Base-by-base conservation (phyloP, 2,888 invertebrate species). In the Drosophila borborema region DNA sequence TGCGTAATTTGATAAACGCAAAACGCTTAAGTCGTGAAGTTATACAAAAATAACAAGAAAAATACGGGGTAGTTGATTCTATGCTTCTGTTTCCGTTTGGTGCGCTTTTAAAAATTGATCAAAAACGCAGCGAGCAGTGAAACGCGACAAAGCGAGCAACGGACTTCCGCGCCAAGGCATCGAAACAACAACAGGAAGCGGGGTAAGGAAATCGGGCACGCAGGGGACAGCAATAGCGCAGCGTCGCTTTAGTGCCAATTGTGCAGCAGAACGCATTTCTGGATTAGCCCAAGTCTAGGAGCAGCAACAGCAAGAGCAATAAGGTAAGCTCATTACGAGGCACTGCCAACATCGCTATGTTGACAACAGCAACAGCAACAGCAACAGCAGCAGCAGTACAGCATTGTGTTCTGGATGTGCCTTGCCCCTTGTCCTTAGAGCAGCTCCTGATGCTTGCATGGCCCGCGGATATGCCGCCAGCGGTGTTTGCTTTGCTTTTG, bases 251-350 rank as follows among this genome's bases (percentile, higher is more conserved):
- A 61, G 66, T 78, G 89, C 70, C 84, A 85, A 78, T 78, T 85
- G 89, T 85, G 89, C 89, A 86, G 73, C 75, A 80, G 54, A 79
- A 74, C 76, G 69, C 56, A 67, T 66, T 64, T 74, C 74, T 74
- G 76, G 82, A 86, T 76, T 81, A 69, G 65, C 64, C 56, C 61
- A 41, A 68, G 53, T 66, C 68, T 61, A 61, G 55, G 58, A 72
- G 45, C 54, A 68, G 23, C 58, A 74, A 49, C 56, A 76, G 64
- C 74, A 77, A 66, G 66, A 81, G 88, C 78, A 72, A 74, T 73
- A 86, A 85, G 85, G 85, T 85, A 85, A 85, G 85, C 85, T 89
- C 89, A 89, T 85, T 85, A 85, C 78, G 78, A 58, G 51, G 3
- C 64, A 73, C 76, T 59, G 82, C 53, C 69, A 70, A 54, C 55